These are phyloP conservation scores for Eugnorisma glareosa DNA, from an alignment of 2,888 invertebrate genomes.

Conservation along the genomic window DNA sequence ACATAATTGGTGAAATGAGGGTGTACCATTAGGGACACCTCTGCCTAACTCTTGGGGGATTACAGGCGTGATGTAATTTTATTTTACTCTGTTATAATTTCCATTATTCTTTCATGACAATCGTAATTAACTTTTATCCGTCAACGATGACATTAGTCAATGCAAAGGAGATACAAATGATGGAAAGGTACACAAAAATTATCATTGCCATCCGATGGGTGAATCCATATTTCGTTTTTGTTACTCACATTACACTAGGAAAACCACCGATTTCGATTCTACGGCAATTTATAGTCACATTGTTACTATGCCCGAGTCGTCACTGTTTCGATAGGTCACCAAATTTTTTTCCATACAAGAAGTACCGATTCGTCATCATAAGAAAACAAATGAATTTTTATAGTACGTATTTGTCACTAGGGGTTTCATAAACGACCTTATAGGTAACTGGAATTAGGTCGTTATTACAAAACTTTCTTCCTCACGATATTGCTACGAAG, in stretches of 20 bases:
- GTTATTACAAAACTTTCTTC: constrained; percentile 11
- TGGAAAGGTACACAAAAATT: neutral
- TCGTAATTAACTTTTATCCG: neutral
- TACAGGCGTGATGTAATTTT: no score
- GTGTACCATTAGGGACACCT: neutral
- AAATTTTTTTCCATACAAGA: no score
- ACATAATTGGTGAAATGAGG: neutral
- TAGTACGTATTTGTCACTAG: neutral
- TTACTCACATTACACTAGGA: no score
- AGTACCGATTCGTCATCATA: no score
- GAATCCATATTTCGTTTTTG: neutral
- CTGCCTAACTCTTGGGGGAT: neutral
- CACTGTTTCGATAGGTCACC: no score
- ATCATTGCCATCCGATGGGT: no score
- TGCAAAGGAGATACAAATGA: neutral
- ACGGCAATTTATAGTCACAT: neutral
- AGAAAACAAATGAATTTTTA: no score
- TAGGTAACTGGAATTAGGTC: neutral
- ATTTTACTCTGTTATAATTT: no score
- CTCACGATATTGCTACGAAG: neutral
- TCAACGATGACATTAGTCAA: neutral
- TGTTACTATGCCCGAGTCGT: no score
- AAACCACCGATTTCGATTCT: neutral
- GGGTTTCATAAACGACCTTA: neutral
- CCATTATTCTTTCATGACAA: neutral